Evolutionary conservation across 2,888 invertebrate genomes (phyloP), one percentile per base, ranked within the genome.

Genomic region (Eupithecia abbreviata): DNA sequence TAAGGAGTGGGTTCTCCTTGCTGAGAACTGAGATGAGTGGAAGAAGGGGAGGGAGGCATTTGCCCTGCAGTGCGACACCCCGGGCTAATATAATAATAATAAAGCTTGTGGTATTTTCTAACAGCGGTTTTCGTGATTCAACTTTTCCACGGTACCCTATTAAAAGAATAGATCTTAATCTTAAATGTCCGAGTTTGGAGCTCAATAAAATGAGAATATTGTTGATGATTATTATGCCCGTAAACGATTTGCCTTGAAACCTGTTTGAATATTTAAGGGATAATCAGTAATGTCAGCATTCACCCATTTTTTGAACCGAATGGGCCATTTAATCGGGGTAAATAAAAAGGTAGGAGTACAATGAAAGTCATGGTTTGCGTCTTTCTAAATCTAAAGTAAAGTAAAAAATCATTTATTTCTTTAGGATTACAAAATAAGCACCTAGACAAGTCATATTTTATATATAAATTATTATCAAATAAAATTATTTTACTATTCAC

Each of bases 161-260:
- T 90, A 90, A 89, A 91, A 91, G 90, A 91, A 92, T 92, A 92
- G 94, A 94, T 94, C 92, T 88, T 93, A 93, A 94, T 94, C 94
- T 90, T 85, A 84, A 86, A 90, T 91, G 89, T 88, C 88, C 87
- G 90, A 92, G 89, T 91, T 90, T 85, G 90, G 90, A 89, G 88
- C 90, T 91, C 89, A 93, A 93, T 92, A 93, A 93, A 92, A 93
- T 93, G 91, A 91, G 90, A 91, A 93, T 91, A 90, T 92, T 92
- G 93, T 68, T 93, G 93, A 93, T 93, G 93, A 94, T 93, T 92
- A 93, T 93, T 91, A 94, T 93, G 89, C 87, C 92, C 92, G 87
- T 93, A 91, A 94, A 93, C 92, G 93, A 87, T 93, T 91, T 85
- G 87, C 88, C 86, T 83, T 87, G 86, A 89, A 91, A 88, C 87